Conservation (phyloP, 2,888 invertebrate species). For the Lymantria monacha region DNA sequence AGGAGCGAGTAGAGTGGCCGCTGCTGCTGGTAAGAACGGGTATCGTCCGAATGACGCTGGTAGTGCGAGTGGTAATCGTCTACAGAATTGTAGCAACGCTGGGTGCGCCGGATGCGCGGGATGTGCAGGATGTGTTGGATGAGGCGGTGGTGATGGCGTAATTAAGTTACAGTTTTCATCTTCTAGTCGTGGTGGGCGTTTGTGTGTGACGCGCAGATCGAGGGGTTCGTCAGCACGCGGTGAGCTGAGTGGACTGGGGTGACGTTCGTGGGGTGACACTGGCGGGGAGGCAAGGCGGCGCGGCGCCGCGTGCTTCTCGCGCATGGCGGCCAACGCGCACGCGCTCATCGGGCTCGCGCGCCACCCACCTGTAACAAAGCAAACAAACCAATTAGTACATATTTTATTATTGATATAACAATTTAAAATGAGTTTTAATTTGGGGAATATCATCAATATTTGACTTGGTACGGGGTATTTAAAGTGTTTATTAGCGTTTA, state of each 20-base stretch:
- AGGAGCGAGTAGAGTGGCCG: constrained; percentile 71
- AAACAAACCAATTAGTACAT: constrained; percentile 11
- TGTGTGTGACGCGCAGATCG: constrained; percentile 93
- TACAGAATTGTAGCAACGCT: constrained; percentile 73
- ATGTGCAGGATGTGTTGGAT: constrained; percentile 73
- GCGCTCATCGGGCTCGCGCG: constrained; percentile 87
- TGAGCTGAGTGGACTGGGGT: constrained; percentile 79
- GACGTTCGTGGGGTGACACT: constrained; percentile 66
- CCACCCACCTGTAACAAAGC: constrained; percentile 75
- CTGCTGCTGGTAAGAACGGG: constrained; percentile 74
- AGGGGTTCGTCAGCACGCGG: constrained; percentile 88
- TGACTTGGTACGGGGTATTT: too few relatives aligned
- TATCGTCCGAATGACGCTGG: constrained; percentile 77
- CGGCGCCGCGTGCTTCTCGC: constrained; percentile 96
- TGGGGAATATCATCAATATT: too few relatives aligned
- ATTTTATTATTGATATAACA: constrained; percentile 3
- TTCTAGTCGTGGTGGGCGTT: constrained; percentile 87
- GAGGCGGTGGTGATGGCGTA: constrained; percentile 80
- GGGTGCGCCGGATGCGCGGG: constrained; percentile 84
- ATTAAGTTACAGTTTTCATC: constrained; percentile 95
- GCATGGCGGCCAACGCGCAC: constrained; percentile 87
- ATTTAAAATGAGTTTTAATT: neutral
- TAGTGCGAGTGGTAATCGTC: constrained; percentile 69
- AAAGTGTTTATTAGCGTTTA: too few relatives aligned
- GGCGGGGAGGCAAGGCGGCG: constrained; percentile 88